Evolutionary conservation across 2,888 invertebrate genomes (phyloP).

Genomic region (Eurytoma californica): DNA sequence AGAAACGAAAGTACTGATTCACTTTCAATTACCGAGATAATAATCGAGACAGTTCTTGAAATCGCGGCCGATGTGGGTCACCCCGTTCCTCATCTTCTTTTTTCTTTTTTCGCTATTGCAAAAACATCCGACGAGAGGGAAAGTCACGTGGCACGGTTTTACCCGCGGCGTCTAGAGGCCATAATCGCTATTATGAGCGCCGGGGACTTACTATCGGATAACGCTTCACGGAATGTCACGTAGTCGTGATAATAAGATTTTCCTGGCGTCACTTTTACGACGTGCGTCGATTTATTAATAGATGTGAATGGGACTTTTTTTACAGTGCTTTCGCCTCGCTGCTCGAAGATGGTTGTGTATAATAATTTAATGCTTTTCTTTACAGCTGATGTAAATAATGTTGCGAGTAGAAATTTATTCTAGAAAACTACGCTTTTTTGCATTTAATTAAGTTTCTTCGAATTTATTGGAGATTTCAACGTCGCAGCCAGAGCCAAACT

Average conservation of each 20-base stretch:
- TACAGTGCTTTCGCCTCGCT: no score
- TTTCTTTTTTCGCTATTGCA: constrained; percentile 24
- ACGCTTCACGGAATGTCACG: constrained; percentile 11
- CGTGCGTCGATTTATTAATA: not conserved
- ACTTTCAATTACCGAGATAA: constrained; percentile 44
- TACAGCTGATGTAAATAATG: not conserved
- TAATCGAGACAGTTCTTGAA: constrained; percentile 48
- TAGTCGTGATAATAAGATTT: not conserved
- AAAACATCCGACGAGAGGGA: constrained; percentile 34
- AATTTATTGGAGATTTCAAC: not conserved
- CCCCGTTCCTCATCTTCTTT: constrained; percentile 5
- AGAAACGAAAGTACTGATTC: constrained; percentile 39
- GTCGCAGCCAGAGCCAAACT: constrained; percentile 21
- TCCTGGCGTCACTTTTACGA: not conserved
- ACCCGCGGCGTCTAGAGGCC: not conserved
- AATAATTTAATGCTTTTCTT: no score
- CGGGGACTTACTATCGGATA: not conserved
- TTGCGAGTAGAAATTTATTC: no score
- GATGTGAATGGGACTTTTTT: not conserved
- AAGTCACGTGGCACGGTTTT: constrained; percentile 33
- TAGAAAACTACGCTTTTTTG: no score
- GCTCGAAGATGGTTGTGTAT: no score
- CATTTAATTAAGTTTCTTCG: no score
- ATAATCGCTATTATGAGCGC: not conserved
- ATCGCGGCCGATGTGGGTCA: constrained; percentile 34